These are phyloP conservation scores for Propsilocerus akamusi DNA, from an alignment of 1,140 invertebrate species.

Conservation along the genomic window DNA sequence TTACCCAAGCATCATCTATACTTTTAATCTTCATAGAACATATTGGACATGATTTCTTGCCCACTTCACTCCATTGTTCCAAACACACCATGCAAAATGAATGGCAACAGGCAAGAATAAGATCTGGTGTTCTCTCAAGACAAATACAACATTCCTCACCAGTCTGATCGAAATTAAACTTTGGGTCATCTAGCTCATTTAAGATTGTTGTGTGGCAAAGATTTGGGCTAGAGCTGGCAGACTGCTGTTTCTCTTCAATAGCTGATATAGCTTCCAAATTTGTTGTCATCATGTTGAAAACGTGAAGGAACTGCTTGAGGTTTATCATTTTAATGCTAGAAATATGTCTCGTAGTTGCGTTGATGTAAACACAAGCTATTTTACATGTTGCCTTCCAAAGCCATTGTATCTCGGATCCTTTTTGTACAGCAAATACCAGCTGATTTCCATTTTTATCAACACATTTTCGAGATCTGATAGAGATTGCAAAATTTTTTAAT, in stretches of 20 bases:
- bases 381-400: constrained; percentile 49
- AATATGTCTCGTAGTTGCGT: constrained; percentile 27
- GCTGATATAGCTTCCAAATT: constrained; percentile 14
- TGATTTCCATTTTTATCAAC: constrained; percentile 37
- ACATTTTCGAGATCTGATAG: constrained; percentile 33
- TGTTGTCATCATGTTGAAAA: constrained; percentile 27
- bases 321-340: constrained; percentile 35
- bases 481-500: constrained; percentile 5
- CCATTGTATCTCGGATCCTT: constrained; percentile 38
- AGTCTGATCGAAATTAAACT: constrained; percentile 11
- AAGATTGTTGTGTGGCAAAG: constrained; percentile 21
- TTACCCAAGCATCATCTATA: constrained; percentile 44
- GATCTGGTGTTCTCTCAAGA: constrained; percentile 42
- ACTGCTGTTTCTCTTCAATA: constrained; percentile 10
- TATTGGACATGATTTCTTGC: constrained; percentile 46
- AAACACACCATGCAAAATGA: constrained; percentile 47
- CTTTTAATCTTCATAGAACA: constrained; percentile 38
- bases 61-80: constrained; percentile 37
- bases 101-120: constrained; percentile 45
- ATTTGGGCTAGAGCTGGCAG: constrained; percentile 1
- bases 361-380: constrained; percentile 43
- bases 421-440: constrained; percentile 42
- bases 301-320: constrained; percentile 37
- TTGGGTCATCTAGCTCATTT: constrained; percentile 12
- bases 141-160: constrained; percentile 47